Evolutionary conservation across 2,113 vertebrate genomes (phyloP), one percentile per base, ranked within the genome.

Genomic region (Phaethornis superciliosus): DNA sequence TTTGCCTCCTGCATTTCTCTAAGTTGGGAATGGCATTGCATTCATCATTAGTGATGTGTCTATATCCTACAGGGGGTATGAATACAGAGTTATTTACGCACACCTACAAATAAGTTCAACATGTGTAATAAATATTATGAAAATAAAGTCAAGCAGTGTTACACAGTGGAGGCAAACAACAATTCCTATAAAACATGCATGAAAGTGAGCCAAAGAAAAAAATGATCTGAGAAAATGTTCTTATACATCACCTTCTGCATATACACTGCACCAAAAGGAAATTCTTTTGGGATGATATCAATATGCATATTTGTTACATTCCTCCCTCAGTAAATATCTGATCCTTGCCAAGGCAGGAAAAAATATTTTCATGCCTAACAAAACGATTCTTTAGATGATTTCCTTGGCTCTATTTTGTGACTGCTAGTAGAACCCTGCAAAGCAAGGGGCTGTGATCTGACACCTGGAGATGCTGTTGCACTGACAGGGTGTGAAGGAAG

Each of bases 381-480:
- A 69, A 55, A 14, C 3, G 12, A 1, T 62, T 12, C 3, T 49
- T 23, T 10, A 8, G 1, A 1, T 9, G 27, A 28, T 65, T 62
- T 49, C 6, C 30, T 12, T 24, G 46, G 46, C 8, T 62, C 2
- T 24, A 12, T 24, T 62, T 67, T 32, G 55, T 28, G 81, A 5
- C 33, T 42, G 81, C 26, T 51, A 4, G 18, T 4, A 8, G 54
- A 64, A 6, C 12, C 15, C 59, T 6, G 55, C 67, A 37, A 19
- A 11, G 1, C 9, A 13, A 21, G n/a, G 0, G 4, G 44, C 68
- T 0, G 40, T 1, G 59, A 79, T 32, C 52, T 0, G 11, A 52
- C 35, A 28, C 28, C 26, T 6, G 0, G 4, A 0, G 0, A 6
- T 6, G 81, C 19, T 27, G 15, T 2, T 7, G 28, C 32, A 1